Evolutionary conservation across 2,797 vertebrate genomes (phyloP).

Genomic region (Diplodus puntazzo): DNA sequence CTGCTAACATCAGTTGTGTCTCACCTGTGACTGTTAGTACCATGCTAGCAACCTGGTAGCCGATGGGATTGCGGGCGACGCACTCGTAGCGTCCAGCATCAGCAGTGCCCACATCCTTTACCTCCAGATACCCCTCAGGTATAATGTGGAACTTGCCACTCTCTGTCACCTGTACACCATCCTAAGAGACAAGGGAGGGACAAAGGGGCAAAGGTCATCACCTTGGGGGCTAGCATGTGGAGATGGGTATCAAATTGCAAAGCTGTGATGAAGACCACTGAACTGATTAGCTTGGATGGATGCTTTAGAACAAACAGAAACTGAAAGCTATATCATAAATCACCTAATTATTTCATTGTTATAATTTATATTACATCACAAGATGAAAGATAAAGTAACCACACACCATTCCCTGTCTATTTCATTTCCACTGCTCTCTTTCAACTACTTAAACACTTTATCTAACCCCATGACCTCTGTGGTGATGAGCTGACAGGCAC

Average conservation of each 20-base stretch:
- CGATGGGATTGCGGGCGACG: constrained; percentile 94
- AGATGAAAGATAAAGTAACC: background rate
- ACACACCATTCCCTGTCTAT: background rate
- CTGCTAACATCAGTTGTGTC: constrained; percentile 13
- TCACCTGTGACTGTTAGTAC: constrained; percentile 95
- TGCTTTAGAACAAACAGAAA: background rate
- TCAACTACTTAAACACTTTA: background rate
- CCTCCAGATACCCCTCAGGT: constrained; percentile 93
- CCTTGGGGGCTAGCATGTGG: constrained; percentile 5
- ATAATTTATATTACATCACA: background rate
- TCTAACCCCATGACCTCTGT: constrained; percentile 9
- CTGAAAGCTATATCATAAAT: background rate
- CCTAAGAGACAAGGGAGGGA: constrained; percentile 79
- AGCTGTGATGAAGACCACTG: constrained; percentile 3
- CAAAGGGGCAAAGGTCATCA: constrained; percentile 22
- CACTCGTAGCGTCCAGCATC: constrained; percentile 97
- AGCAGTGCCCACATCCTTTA: constrained; percentile 92
- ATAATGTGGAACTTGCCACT: constrained; percentile 98
- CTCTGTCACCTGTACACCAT: constrained; percentile 97
- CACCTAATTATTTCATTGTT: background rate
- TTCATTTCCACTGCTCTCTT: background rate
- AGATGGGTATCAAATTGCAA: constrained; percentile 6
- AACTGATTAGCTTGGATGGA: background rate
- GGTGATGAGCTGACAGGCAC: background rate
- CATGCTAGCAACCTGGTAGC: constrained; percentile 93